Evolutionary conservation across 2,797 vertebrate genomes (phyloP).

Genomic region (Neomorphus geoffroyi): DNA sequence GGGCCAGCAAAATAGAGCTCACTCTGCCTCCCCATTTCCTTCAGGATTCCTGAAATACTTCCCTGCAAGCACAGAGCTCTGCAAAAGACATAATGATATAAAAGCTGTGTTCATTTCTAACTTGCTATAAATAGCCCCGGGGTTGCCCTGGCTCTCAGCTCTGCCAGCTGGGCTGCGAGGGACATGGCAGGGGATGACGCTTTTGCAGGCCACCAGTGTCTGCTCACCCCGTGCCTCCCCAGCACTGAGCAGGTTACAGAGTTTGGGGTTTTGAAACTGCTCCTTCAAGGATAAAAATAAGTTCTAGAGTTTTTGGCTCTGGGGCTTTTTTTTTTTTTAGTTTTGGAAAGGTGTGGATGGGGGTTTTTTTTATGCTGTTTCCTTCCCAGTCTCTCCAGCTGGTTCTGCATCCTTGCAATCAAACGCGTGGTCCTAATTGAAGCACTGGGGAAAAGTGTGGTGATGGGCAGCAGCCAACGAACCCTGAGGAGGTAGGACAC

Average conservation of each 20-base stretch:
- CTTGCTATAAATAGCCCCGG: background rate
- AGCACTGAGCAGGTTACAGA: background rate
- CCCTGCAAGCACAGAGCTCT: background rate
- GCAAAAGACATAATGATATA: background rate
- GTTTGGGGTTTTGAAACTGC: background rate
- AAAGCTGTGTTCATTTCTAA: background rate
- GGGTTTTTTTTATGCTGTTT: background rate
- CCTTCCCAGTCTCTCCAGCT: constrained; percentile 5
- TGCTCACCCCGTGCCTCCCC: fast-evolving
- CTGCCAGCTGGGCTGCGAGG: background rate
- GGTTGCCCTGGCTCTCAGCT: background rate
- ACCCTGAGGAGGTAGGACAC: background rate
- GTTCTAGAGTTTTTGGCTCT: background rate
- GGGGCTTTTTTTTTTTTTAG: fast-evolving
- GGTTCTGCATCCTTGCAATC: constrained; percentile 2
- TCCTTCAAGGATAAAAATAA: constrained; percentile 26
- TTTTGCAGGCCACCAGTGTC: background rate
- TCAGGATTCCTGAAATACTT: constrained; percentile 26
- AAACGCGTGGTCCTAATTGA: background rate
- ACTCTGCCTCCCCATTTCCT: background rate
- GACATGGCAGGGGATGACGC: background rate
- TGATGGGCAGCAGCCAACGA: background rate
- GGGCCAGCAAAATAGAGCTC: background rate
- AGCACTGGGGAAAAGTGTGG: background rate
- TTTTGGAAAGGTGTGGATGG: background rate